A percentile compares a stretch with the other conserved stretches of the same genome.
Evolutionary conservation across 2,797 vertebrate genomes (phyloP).

Genomic region (Liasis olivaceus): DNA sequence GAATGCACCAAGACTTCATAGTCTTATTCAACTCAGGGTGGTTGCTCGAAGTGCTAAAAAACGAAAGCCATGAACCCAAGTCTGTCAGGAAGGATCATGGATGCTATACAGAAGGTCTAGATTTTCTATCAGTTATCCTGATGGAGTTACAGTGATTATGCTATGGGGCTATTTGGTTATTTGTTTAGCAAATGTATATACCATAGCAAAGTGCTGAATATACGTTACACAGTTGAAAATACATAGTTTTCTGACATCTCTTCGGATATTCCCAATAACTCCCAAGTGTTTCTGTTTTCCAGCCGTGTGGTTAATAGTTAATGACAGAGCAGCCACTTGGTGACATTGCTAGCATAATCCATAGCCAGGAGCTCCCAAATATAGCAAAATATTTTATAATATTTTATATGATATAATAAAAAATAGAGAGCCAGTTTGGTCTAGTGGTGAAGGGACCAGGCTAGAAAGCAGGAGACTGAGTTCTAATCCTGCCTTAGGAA

Average conservation of each 20-base stretch:
- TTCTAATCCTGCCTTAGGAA: too few relatives aligned
- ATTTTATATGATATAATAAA: too few relatives aligned
- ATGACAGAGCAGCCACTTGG: not conserved
- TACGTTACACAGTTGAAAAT: not conserved
- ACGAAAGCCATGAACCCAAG: not conserved
- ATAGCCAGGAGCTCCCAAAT: not conserved
- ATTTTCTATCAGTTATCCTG: not conserved
- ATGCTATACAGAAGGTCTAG: not conserved
- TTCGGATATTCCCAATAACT: not conserved
- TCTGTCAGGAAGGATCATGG: not conserved
- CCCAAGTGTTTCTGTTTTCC: not conserved
- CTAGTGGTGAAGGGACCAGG: too few relatives aligned
- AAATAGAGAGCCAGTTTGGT: too few relatives aligned
- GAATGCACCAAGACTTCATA: not conserved
- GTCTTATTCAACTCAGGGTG: not conserved
- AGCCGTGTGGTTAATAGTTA: not conserved
- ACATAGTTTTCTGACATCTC: not conserved
- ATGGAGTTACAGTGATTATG: not conserved
- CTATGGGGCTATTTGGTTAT: not conserved
- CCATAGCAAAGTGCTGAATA: not conserved
- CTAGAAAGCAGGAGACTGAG: too few relatives aligned
- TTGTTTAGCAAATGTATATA: not conserved
- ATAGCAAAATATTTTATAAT: not conserved
- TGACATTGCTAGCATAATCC: not conserved
- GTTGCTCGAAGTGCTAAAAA: not conserved